phyloP scores from a whole-genome alignment of 2,113 vertebrate species.

The Toxotes jaculatrix region DNA sequence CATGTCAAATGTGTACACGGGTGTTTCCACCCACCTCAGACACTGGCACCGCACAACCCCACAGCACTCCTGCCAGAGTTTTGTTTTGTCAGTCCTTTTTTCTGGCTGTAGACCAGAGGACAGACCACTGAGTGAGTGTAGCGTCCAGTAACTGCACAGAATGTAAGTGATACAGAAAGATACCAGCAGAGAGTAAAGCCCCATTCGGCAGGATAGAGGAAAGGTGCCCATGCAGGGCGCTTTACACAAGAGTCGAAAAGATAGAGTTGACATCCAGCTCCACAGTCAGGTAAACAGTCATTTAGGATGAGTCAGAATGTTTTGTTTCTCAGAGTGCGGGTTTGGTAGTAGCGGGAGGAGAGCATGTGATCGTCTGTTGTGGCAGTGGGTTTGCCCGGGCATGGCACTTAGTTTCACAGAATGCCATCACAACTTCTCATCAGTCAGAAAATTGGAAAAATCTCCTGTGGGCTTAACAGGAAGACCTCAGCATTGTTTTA shows the following conservation, averaged over 20 bases:
- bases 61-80: constrained; percentile 42
- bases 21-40: constrained; percentile 56
- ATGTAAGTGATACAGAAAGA: constrained; percentile 37
- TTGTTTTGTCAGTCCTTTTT: constrained; percentile 59
- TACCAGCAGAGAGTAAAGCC: constrained; percentile 6
- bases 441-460: constrained; percentile 25
- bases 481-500: constrained; percentile 47
- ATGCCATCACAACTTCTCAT: constrained; percentile 45
- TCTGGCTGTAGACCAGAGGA: constrained; percentile 48
- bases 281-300: constrained; percentile 79
- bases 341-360: constrained; percentile 53
- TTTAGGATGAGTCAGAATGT: constrained; percentile 78
- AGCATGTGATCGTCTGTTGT: constrained; percentile 67
- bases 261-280: constrained; percentile 56
- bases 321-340: constrained; percentile 66
- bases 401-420: constrained; percentile 36
- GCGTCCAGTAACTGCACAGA: constrained; percentile 30
- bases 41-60: constrained; percentile 28
- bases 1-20: constrained; percentile 32
- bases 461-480: constrained; percentile 15
- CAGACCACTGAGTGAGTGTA: constrained; percentile 35
- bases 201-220: constrained; percentile 45
- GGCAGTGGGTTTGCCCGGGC: constrained; percentile 47
- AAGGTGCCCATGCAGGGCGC: constrained; percentile 32
- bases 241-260: constrained; percentile 40